Evolutionary conservation across 2,113 vertebrate species (phyloP), one percentile per base, ranked within the genome.

Genomic region (Cyanoderma ruficeps): DNA sequence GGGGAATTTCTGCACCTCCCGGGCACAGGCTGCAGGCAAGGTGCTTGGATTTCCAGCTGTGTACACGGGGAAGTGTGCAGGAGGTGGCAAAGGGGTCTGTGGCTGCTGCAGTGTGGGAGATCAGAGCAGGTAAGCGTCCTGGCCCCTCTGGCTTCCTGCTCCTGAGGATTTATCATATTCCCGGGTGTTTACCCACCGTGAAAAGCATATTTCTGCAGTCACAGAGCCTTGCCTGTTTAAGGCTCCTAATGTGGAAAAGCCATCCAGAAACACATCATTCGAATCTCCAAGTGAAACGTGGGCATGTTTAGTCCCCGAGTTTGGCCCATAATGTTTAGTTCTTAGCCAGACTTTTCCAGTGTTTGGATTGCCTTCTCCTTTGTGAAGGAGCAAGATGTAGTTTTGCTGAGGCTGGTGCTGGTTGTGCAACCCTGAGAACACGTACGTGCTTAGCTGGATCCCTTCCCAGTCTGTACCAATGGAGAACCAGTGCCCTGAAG

Each of bases 231-330:
- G 90, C 72, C 87, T 96, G 68, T 89, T 69, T 46, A 90, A 88
- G 80, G 83, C 0, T 5, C 64, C 69, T 90, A 68, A 94, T 90
- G 88, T 93, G 92, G 95, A 96, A 95, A 96, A 95, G 46, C 46
- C 72, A 68, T 94, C 85, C 90, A 96, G 94, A 95, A 94, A 94
- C 88, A 96, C 92, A 89, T 93, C 44, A 64, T 95, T 93, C 93
- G 92, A 94, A 16, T 79, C 86, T 88, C 69, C 35, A 39, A 82
- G 37, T 72, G 76, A 90, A 92, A 88, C 50, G 70, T 72, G 83
- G 75, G 65, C 80, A 64, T 82, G 55, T 75, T 95, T 83, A 95
- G 69, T 71, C 61, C 60, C 83, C 60, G 72, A 63, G 52, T 93
- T 93, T 96, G 88, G 93, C 83, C 90, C 57, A 39, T 30, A 56